Percentiles rank a stretch among this genome's conserved stretches.
Conservation (phyloP, 2,888 invertebrate species). For the Lymantria dispar region DNA sequence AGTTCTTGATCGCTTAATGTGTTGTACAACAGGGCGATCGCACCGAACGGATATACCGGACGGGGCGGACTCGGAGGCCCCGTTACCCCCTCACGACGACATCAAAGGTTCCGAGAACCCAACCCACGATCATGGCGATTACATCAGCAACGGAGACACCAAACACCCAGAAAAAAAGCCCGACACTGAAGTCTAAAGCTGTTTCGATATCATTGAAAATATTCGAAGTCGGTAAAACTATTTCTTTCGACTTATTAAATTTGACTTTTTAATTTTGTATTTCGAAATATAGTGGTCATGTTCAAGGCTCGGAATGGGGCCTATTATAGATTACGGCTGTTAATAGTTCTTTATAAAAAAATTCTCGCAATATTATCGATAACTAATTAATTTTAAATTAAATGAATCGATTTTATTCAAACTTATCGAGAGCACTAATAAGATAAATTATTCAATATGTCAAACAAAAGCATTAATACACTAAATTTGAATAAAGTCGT, state of each 20-base stretch:
- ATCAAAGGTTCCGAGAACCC: slow-evolving; percentile 83
- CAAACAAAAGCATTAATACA: too few species aligned
- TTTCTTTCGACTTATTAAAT: slow-evolving; percentile 15
- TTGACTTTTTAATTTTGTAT: too few species aligned
- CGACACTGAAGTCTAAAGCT: slow-evolving; percentile 73
- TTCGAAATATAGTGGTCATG: too few species aligned
- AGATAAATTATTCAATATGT: too few species aligned
- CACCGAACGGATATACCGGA: slow-evolving; percentile 84
- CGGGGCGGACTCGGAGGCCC: slow-evolving; percentile 84
- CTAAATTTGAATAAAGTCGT: too few species aligned
- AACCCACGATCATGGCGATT: slow-evolving; percentile 83
- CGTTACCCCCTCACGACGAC: slow-evolving; percentile 82
- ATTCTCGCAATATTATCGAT: too few species aligned
- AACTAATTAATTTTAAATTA: too few species aligned
- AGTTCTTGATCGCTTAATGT: slow-evolving; percentile 79
- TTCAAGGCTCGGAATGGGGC: too few species aligned
- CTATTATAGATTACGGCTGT: too few species aligned
- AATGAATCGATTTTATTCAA: too few species aligned
- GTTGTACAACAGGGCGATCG: slow-evolving; percentile 82
- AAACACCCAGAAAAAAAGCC: slow-evolving; percentile 77
- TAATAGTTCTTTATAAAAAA: too few species aligned
- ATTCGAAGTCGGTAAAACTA: slow-evolving; percentile 7
- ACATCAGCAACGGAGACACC: slow-evolving; percentile 82
- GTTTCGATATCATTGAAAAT: slow-evolving; percentile 9
- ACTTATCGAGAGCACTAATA: too few species aligned